These are phyloP conservation scores for Saccopteryx leptura DNA, from an alignment of 2,113 vertebrate species.

Conservation along the genomic window DNA sequence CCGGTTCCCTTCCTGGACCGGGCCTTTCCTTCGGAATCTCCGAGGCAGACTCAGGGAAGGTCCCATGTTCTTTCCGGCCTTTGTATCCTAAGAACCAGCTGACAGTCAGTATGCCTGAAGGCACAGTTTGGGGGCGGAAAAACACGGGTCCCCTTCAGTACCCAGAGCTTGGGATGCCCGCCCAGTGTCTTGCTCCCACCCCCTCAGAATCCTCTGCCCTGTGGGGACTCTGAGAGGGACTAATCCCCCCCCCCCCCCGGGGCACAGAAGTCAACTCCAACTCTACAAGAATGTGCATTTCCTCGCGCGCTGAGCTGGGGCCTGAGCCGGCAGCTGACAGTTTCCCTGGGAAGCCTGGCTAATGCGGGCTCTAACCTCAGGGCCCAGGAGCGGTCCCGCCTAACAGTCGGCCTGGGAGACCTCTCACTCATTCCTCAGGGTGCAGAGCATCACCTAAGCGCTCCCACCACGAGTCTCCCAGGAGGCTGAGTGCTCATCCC, in stretches of 20 bases:
- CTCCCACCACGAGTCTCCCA: neutral
- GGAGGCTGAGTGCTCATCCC: neutral
- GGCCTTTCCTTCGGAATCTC: neutral
- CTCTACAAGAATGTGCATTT: neutral
- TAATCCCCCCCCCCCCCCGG: too few relatives aligned
- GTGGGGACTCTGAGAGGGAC: neutral
- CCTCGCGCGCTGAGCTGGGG: neutral
- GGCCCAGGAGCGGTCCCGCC: neutral
- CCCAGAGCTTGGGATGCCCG: neutral
- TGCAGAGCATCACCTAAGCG: neutral
- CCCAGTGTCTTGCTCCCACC: neutral
- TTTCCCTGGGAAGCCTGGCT: neutral
- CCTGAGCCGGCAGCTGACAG: fast-evolving
- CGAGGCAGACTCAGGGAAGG: neutral
- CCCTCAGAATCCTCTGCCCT: neutral
- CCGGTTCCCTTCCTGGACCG: neutral
- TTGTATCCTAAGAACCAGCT: neutral
- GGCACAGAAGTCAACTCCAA: neutral
- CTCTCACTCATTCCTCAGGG: neutral
- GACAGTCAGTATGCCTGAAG: neutral
- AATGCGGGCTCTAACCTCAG: neutral
- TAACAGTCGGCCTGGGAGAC: too few relatives aligned
- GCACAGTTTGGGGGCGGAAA: neutral
- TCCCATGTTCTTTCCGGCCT: neutral
- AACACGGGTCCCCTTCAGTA: neutral